Evolutionary conservation across 2,888 invertebrate species (phyloP), one percentile per base, ranked within the genome.

Genomic region (Galerucella nymphaeae): DNA sequence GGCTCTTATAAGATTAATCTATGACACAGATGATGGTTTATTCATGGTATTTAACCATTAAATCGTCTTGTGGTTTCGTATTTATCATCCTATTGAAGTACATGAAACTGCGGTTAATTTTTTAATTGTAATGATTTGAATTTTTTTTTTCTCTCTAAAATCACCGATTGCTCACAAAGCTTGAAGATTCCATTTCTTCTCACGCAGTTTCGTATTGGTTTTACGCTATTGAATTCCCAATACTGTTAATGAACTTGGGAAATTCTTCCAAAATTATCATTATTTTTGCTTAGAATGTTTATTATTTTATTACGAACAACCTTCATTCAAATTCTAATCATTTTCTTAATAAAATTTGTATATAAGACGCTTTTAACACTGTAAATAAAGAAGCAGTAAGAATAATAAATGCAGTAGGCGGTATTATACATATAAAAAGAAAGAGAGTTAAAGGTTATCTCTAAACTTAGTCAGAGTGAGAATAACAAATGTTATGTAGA

Each of bases 11-110:
- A 20, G 11, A 16, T 45, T 61, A 63, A 69, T 62, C 61, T 64
- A 70, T 63, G 63, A 57, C 57, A 70, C 57, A 63, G 63, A 63
- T 75, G 76, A 77, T 73, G 75, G 77, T 80, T 80, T 79, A 80
- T 78, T 80, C 75, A 80, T 80, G 79, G 75, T 75, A 78, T 79
- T 81, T 79, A 79, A 77, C 73, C 77, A 76, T 76, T 73, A 77
- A 80, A 81, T 80, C 73, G 79, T 73, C 74, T 74, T 79, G 79
- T 76, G 80, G 81, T 81, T 76, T 75, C 20, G 38, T 50, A 73
- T 66, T 74, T 58, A 61, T 66, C 66, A 45, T 50, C 70, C 11
- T 61, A 50, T 62, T 58, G 64, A 66, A 67, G 64, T 66, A 72
- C 69, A 66, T 66, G 48, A 61, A 70, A 69, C 66, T 55, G 67